Conservation (phyloP, 1,140 invertebrate genomes). For the Drosophila ambigua region DNA sequence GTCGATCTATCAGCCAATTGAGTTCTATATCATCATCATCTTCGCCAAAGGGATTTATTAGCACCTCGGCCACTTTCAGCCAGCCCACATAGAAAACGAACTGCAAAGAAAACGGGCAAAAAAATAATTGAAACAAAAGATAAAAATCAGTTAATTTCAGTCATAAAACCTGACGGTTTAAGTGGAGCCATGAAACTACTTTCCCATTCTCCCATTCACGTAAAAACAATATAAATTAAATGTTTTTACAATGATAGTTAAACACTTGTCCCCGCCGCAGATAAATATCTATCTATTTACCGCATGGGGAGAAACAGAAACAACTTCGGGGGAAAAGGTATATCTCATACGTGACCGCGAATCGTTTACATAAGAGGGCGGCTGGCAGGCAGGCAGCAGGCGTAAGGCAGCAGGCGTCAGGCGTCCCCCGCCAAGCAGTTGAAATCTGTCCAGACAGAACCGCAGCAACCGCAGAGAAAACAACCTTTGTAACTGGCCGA, state of each 20-base stretch:
- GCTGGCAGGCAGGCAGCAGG: constrained; percentile 10
- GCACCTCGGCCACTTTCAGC: constrained; percentile 96
- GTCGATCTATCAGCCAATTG: constrained; percentile 94
- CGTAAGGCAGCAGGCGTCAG: too few species aligned
- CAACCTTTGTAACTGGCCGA: constrained; percentile 34
- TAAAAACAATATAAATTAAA: constrained; percentile 28
- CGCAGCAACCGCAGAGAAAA: constrained; percentile 48
- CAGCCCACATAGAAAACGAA: constrained; percentile 99
- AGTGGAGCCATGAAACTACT: constrained; percentile 31
- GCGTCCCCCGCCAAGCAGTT: constrained; percentile 38
- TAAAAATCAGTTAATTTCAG: constrained; percentile 48
- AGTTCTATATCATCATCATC: constrained; percentile 97
- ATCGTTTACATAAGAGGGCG: constrained; percentile 67
- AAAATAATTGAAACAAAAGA: constrained; percentile 20
- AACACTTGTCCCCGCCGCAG: constrained; percentile 35
- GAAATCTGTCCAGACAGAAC: constrained; percentile 64
- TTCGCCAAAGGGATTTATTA: constrained; percentile 97
- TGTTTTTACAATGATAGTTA: constrained; percentile 38
- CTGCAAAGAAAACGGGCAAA: constrained; percentile 85
- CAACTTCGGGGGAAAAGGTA: constrained; percentile 19
- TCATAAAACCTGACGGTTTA: constrained; percentile 19
- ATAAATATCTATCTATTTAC: constrained; percentile 15
- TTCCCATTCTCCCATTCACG: constrained; percentile 54
- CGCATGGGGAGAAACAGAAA: constrained; percentile 3
- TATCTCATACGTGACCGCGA: constrained; percentile 56